Conservation (phyloP, 2,888 invertebrate species). For the Mimas tiliae region DNA sequence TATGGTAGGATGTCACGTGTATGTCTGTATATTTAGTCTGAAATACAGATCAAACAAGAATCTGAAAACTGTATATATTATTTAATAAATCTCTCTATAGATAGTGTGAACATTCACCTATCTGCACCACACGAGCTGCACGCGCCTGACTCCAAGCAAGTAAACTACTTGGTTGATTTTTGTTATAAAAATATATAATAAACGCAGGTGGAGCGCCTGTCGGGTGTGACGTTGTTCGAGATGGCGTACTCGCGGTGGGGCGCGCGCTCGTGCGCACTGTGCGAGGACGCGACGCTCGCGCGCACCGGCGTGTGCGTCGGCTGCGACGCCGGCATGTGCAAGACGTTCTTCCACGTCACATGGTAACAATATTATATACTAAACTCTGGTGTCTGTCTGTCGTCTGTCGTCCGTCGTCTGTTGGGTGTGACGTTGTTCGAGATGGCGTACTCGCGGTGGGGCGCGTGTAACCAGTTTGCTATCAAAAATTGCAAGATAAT, state of each 20-base stretch:
- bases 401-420: constrained; percentile 94
- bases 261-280: constrained; percentile 94
- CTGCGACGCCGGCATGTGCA: constrained; percentile 99
- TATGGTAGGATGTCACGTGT: too few species aligned
- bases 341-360: constrained; percentile 98
- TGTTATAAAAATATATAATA: not conserved
- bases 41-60: too few species aligned
- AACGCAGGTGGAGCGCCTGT: constrained; percentile 90
- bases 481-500: too few species aligned
- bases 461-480: too few species aligned
- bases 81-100: too few species aligned
- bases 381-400: constrained; percentile 87
- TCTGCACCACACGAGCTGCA: too few species aligned
- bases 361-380: constrained; percentile 85
- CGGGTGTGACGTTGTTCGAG: constrained; percentile 97
- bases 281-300: constrained; percentile 93
- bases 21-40: too few species aligned
- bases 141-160: too few species aligned
- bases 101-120: too few species aligned
- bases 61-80: too few species aligned
- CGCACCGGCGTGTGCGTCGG: constrained; percentile 98
- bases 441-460: constrained; percentile 99
- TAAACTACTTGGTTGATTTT: too few species aligned
- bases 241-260: constrained; percentile 99
- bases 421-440: constrained; percentile 97